phyloP scores from a whole-genome alignment of 2,113 vertebrate species.

The Petaurus breviceps region DNA sequence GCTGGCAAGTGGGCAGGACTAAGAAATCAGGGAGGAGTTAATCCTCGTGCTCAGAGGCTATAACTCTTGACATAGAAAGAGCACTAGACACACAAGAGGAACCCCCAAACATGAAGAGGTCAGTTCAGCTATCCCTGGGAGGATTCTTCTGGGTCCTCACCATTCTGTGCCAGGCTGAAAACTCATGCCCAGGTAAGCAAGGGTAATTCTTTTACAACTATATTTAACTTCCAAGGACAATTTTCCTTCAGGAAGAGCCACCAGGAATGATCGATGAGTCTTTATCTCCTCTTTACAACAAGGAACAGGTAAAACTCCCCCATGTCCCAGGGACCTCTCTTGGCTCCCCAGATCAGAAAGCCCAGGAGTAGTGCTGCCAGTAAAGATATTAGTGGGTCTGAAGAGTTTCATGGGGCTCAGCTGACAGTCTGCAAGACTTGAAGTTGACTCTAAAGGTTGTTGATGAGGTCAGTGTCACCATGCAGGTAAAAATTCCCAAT shows the following conservation, averaged over 20 bases:
- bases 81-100: not conserved
- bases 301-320: not conserved
- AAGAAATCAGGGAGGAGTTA: not conserved
- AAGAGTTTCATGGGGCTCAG: not conserved
- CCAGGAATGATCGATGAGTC: not conserved
- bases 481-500: not conserved
- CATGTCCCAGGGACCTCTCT: not conserved
- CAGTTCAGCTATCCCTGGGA: not conserved
- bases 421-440: not conserved
- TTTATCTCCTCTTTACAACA: not conserved
- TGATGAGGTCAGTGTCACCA: not conserved
- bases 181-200: not conserved
- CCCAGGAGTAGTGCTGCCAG: not conserved
- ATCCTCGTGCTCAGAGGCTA: not conserved
- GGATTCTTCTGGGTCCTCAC: not conserved
- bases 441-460: not conserved
- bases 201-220: not conserved
- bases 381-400: not conserved
- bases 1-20: not conserved
- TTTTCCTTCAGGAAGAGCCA: not conserved
- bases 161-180: not conserved
- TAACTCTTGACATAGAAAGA: not conserved
- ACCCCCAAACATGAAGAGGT: not conserved
- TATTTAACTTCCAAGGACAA: not conserved
- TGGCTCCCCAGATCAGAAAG: not conserved